Evolutionary conservation across 2,888 invertebrate species (phyloP).

Genomic region (Acronicta alni): DNA sequence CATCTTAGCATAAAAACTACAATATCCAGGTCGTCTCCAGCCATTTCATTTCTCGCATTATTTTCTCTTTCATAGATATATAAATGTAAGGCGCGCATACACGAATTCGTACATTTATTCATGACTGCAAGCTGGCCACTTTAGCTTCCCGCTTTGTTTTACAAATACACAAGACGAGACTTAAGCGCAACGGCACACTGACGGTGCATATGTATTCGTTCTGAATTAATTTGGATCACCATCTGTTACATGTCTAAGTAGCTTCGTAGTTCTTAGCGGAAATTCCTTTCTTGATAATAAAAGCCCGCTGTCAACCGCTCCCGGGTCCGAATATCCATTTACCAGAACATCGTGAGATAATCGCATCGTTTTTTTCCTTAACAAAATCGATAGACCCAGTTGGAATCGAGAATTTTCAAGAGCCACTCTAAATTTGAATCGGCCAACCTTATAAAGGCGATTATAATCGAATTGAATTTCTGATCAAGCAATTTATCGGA

Average conservation of each 20-base stretch:
- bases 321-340: slow-evolving; percentile 60
- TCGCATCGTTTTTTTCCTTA: slow-evolving; percentile 60
- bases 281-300: slow-evolving; percentile 56
- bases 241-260: slow-evolving; percentile 52
- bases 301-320: slow-evolving; percentile 47
- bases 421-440: slow-evolving; percentile 66
- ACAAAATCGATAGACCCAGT: slow-evolving; percentile 59
- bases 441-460: slow-evolving; percentile 62
- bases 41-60: slow-evolving; percentile 72
- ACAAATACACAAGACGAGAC: slow-evolving; percentile 63
- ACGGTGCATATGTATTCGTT: slow-evolving; percentile 47
- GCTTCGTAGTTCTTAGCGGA: slow-evolving; percentile 28
- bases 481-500: slow-evolving; percentile 65
- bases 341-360: slow-evolving; percentile 60
- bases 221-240: slow-evolving; percentile 50
- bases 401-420: slow-evolving; percentile 53
- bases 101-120: slow-evolving; percentile 71
- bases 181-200: slow-evolving; percentile 51
- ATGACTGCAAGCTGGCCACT: slow-evolving; percentile 67
- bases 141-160: slow-evolving; percentile 65
- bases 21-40: slow-evolving; percentile 65
- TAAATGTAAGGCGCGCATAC: slow-evolving; percentile 64
- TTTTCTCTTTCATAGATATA: slow-evolving; percentile 66
- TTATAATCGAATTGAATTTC: slow-evolving; percentile 69
- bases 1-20: slow-evolving; percentile 45